Base-by-base conservation (phyloP, 2,888 invertebrate species). In the Dichetophora obliterata region DNA sequence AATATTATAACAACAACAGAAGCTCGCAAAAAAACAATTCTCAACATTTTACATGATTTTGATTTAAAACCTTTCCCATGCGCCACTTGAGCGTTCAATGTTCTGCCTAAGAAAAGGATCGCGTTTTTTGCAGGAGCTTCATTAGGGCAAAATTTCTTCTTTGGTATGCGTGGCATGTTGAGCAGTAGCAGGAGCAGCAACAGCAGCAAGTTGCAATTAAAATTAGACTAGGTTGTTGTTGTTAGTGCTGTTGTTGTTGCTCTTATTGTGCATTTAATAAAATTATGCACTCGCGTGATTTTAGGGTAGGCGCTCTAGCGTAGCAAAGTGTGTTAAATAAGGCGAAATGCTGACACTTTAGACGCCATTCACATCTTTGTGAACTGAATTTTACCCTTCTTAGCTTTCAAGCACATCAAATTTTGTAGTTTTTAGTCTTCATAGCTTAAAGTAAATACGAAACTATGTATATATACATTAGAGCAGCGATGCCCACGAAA, bases 191-290 rank as follows among this genome's bases (percentile, higher is more conserved):
- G 19, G n/a, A 63, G 24, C 11, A 2, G 19, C n/a, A n/a, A n/a
- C 5, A 11, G 37, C n/a, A 57, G 61, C 52, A 59, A 57, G 14
- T 27, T 63, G 71, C 52, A 50, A 50, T 48, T 68, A 65, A 65
- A 65, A 65, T 61, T 61, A 27, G 34, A 65, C 14, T 16, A 5
- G 14, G 19, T 68, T 65, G 31, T 68, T 22, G 66, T 66, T 66
- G 3, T 48, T 78, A 79, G 54, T 54, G 75, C 74, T 79, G 50
- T 73, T 74, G 57, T 22, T 52, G 75, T 77, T 77, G 77, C 71
- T 75, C 27, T 70, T 75, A 59, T 69, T 74, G 66, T 50, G 61
- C 22, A 22, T 61, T 27, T 16, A 61, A 61, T 22, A 16, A 27
- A 61, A 61, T 61, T 22, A 27, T 27, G 61, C 54, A 54, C 54